A percentile compares a stretch with the other conserved stretches of the same genome.
phyloP scores from a whole-genome alignment of 2,113 vertebrate species.

The Sinocyclocheilus anshuiensis region DNA sequence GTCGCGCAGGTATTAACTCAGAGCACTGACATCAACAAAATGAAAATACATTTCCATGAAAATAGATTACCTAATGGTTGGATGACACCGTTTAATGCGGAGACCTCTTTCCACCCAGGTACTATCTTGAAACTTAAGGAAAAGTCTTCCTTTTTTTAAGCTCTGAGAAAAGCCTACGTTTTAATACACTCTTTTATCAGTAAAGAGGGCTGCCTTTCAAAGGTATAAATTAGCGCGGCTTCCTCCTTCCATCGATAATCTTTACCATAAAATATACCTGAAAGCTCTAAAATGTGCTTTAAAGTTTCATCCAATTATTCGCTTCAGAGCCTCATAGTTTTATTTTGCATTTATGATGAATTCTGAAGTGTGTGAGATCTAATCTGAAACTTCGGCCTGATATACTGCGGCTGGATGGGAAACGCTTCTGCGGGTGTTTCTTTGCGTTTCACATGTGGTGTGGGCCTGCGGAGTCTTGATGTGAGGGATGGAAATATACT shows the following conservation, averaged over 20 bases:
- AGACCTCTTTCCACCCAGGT: not conserved
- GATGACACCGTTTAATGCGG: not conserved
- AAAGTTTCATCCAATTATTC: slow-evolving; percentile 75
- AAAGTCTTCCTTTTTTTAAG: slow-evolving; percentile 9
- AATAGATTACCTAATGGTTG: slow-evolving; percentile 4
- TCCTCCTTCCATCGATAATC: slow-evolving; percentile 75
- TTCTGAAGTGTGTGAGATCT: slow-evolving; percentile 63
- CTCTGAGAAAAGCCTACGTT: not conserved
- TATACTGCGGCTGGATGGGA: slow-evolving; percentile 48
- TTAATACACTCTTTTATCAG: slow-evolving; percentile 33
- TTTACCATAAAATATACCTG: slow-evolving; percentile 75
- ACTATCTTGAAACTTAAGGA: slow-evolving; percentile 18
- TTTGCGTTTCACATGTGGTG: slow-evolving; percentile 41
- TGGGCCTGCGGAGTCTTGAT: no score
- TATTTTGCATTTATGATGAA: slow-evolving; percentile 71
- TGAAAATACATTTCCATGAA: slow-evolving; percentile 13
- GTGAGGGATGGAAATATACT: not conserved
- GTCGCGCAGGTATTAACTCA: not conserved
- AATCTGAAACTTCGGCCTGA: slow-evolving; percentile 56
- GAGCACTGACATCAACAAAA: slow-evolving; percentile 2
- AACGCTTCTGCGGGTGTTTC: slow-evolving; percentile 59
- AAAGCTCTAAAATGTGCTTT: slow-evolving; percentile 64
- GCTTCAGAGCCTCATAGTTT: slow-evolving; percentile 71
- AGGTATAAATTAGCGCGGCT: slow-evolving; percentile 68
- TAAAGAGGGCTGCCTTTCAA: slow-evolving; percentile 65